phyloP scores from a whole-genome alignment of 2,797 vertebrate genomes.

The Periparus ater region DNA sequence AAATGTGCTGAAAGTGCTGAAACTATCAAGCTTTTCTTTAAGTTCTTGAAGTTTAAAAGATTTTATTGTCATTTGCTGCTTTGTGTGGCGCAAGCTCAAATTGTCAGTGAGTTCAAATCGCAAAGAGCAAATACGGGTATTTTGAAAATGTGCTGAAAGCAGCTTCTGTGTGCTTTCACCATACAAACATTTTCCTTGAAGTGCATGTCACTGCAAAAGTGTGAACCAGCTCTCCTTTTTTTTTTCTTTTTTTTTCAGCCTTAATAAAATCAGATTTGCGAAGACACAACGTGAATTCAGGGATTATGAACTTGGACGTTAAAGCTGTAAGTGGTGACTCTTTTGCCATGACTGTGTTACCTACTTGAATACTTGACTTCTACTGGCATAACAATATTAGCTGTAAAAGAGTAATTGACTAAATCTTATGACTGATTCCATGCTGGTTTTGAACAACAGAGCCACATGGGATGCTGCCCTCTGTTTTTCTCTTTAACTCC shows the following conservation, averaged over 20 bases:
- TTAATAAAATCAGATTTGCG: constrained; percentile 94
- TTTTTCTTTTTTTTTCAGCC: constrained; percentile 72
- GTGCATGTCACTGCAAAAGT: not conserved
- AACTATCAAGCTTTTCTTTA: not conserved
- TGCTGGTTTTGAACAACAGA: not conserved
- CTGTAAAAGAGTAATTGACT: not conserved
- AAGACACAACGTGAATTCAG: constrained; percentile 88
- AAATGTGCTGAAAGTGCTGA: not conserved
- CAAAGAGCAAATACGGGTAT: rapidly evolving
- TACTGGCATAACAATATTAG: not conserved
- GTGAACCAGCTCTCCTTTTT: not conserved
- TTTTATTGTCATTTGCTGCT: not conserved
- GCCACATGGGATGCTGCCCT: not conserved
- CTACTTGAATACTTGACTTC: not conserved
- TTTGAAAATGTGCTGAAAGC: not conserved
- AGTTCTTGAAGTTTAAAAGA: not conserved
- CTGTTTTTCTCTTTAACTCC: not conserved
- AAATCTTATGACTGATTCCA: not conserved
- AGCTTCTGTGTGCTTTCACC: not conserved
- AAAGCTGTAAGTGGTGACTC: constrained; percentile 81
- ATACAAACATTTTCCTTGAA: not conserved
- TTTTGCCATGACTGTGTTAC: not conserved
- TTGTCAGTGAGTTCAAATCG: not conserved
- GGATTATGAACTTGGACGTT: constrained; percentile 66
- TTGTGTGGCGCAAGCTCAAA: not conserved